Conservation (phyloP, 1,140 invertebrate species). For the Orchestia grillus region DNA sequence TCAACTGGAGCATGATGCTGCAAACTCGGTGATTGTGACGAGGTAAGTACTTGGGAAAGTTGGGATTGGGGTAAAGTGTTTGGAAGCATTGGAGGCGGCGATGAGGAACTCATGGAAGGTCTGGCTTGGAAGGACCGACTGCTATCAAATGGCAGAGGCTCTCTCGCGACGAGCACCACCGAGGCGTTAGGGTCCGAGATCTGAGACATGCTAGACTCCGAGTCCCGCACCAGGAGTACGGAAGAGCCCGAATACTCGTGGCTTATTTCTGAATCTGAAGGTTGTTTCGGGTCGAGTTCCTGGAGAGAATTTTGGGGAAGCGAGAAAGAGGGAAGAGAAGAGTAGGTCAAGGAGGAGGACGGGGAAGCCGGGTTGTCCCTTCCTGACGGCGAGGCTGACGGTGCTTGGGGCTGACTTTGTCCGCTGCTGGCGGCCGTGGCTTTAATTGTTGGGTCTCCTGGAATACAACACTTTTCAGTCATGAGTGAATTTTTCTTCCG, state of each 20-base stretch:
- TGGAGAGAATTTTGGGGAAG: not conserved
- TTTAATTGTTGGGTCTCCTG: not conserved
- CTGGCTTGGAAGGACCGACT: not conserved
- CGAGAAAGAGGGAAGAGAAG: not conserved
- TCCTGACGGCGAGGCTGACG: not conserved
- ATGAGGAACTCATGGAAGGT: not conserved
- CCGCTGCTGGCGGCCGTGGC: not conserved
- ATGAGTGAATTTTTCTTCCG: no score
- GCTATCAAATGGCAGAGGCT: not conserved
- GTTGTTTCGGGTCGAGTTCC: not conserved
- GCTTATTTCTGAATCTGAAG: not conserved
- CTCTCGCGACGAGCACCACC: not conserved
- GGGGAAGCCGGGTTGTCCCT: not conserved
- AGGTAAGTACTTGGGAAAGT: not conserved
- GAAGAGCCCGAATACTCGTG: not conserved
- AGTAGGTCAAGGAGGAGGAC: not conserved
- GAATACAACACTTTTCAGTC: not conserved
- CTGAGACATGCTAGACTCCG: not conserved
- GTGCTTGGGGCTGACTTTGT: not conserved
- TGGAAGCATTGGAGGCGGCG: not conserved
- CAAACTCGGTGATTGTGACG: not conserved
- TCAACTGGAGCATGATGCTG: not conserved
- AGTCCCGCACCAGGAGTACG: not conserved
- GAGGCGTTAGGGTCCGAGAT: not conserved
- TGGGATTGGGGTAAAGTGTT: not conserved